A percentile compares a stretch with the other conserved stretches of the same genome.
Evolutionary conservation across 2,888 invertebrate species (phyloP).

Genomic region (Anthophora plumipes): DNA sequence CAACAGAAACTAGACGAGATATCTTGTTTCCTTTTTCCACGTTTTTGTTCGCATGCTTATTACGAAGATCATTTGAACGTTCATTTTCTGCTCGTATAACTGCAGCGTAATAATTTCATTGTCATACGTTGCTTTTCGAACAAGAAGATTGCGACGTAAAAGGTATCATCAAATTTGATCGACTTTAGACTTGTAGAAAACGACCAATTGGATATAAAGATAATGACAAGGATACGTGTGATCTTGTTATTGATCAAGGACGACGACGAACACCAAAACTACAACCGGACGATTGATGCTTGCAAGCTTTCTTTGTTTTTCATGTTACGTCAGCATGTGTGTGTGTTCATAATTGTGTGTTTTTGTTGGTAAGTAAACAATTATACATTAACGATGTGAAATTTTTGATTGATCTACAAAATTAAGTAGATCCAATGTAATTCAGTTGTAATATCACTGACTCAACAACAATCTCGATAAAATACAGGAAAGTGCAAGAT

Average conservation of each 20-base stretch:
- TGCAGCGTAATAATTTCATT: constrained; percentile 94
- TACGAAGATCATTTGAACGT: neutral
- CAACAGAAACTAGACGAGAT: too few species aligned
- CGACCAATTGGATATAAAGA: constrained; percentile 96
- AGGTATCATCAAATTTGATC: constrained; percentile 90
- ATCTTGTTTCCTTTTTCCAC: constrained; percentile 17
- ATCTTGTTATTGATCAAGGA: constrained; percentile 11
- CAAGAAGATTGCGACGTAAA: constrained; percentile 90
- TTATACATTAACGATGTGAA: neutral
- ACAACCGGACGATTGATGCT: constrained; percentile 52
- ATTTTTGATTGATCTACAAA: constrained; percentile 10
- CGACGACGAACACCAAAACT: neutral
- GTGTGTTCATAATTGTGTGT: constrained; percentile 10
- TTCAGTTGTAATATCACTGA: neutral
- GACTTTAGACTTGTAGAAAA: constrained; percentile 92
- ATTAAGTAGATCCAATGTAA: neutral
- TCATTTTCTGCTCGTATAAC: neutral
- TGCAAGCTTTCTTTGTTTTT: constrained; percentile 64
- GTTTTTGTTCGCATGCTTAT: neutral
- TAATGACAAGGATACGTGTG: constrained; percentile 82
- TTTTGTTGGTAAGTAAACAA: neutral
- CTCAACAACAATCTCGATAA: neutral
- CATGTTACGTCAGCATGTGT: constrained; percentile 21
- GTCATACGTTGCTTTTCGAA: constrained; percentile 98
- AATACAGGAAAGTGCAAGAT: neutral